Evolutionary conservation across 1,140 invertebrate genomes (phyloP).

Genomic region (Octopus bimaculoides): DNA sequence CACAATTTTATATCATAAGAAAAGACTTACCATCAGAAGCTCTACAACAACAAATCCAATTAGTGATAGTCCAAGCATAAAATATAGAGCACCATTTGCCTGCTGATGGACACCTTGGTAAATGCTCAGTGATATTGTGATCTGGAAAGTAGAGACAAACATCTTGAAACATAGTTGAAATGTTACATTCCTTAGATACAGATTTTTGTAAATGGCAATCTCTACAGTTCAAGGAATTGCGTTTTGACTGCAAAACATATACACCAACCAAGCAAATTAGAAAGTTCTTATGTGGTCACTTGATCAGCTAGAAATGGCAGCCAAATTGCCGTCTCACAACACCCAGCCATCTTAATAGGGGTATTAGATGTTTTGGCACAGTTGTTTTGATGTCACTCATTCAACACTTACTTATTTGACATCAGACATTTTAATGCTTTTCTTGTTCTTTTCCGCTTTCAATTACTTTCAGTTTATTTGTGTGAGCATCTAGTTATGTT

Average conservation of each 20-base stretch:
- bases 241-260: background rate
- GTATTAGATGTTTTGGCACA: too few species aligned
- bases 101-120: slow-evolving; percentile 28
- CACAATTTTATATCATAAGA: too few species aligned
- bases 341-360: too few species aligned
- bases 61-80: slow-evolving; percentile 38
- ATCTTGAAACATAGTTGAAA: background rate
- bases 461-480: too few species aligned
- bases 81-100: slow-evolving; percentile 32
- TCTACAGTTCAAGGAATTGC: background rate
- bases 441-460: too few species aligned
- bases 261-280: background rate
- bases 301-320: background rate
- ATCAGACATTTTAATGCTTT: too few species aligned
- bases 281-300: background rate
- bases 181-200: background rate
- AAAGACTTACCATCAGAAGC: slow-evolving; percentile 35
- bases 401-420: too few species aligned
- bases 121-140: slow-evolving; percentile 36
- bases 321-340: too few species aligned
- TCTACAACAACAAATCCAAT: slow-evolving; percentile 37
- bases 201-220: background rate
- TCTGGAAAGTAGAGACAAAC: slow-evolving; percentile 26
- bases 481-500: too few species aligned
- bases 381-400: too few species aligned